Conservation (phyloP, 2,797 vertebrate species). For the Clarias laeviceps region DNA sequence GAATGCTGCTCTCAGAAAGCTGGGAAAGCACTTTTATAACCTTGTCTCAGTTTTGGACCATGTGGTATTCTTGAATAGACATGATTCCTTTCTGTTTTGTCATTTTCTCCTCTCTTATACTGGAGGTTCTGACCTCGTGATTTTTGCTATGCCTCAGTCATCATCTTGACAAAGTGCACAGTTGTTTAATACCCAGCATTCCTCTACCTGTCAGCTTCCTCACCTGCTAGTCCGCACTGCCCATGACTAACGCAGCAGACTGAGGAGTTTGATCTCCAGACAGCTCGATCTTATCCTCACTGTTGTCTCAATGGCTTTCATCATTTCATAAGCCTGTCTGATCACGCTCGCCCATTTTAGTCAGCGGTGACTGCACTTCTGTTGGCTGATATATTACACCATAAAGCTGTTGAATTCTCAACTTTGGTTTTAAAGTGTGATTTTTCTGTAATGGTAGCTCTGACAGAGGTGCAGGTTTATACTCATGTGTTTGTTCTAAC, state of each 20-base stretch:
- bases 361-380: background rate
- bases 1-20: background rate
- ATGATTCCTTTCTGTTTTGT: conserved; percentile 63
- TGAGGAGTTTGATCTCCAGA: background rate
- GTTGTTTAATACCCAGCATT: conserved; percentile 5
- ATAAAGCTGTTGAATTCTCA: background rate
- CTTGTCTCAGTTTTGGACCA: conserved; percentile 3
- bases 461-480: background rate
- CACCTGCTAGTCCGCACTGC: conserved; percentile 17
- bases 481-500: background rate
- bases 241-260: conserved; percentile 4
- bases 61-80: conserved; percentile 47
- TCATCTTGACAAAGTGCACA: background rate
- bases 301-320: background rate
- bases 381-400: background rate
- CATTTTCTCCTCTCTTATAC: conserved; percentile 12
- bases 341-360: background rate
- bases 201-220: conserved; percentile 32
- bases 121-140: background rate
- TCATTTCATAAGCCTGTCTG: background rate
- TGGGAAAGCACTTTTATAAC: background rate
- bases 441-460: background rate
- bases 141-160: background rate
- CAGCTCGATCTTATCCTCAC: background rate
- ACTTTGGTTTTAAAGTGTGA: background rate